phyloP scores from a whole-genome alignment of 2,888 invertebrate species.

The Ptychoptera contaminata region DNA sequence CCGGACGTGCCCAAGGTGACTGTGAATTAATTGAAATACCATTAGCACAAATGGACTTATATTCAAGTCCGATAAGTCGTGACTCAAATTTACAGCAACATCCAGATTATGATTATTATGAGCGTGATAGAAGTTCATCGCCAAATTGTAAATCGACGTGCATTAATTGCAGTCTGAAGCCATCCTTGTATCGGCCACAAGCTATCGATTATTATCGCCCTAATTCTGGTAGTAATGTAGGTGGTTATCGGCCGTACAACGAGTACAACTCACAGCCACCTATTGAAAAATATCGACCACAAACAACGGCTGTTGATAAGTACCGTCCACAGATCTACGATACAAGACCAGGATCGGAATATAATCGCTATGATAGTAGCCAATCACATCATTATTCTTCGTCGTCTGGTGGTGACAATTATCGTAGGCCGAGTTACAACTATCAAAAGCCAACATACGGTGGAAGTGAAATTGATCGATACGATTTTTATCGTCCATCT shows the following conservation, averaged over 20 bases:
- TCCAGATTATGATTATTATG: constrained; percentile 65
- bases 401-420: constrained; percentile 12
- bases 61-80: constrained; percentile 30
- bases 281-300: constrained; percentile 21
- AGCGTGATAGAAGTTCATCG: constrained; percentile 56
- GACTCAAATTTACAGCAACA: constrained; percentile 34
- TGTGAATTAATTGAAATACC: constrained; percentile 64
- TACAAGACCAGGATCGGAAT: constrained; percentile 13
- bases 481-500: constrained; percentile 19
- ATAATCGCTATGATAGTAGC: constrained; percentile 23
- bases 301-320: constrained; percentile 17
- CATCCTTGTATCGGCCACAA: constrained; percentile 23
- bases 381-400: constrained; percentile 9
- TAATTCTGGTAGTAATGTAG: constrained; percentile 10
- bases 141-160: constrained; percentile 35
- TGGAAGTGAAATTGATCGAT: constrained; percentile 23
- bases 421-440: constrained; percentile 19
- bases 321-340: constrained; percentile 15
- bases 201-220: constrained; percentile 18
- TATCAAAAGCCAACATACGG: constrained; percentile 5
- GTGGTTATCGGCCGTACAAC: neutral
- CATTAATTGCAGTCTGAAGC: constrained; percentile 23
- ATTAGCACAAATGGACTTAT: constrained; percentile 48
- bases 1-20: constrained; percentile 54
- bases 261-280: neutral